phyloP scores from a whole-genome alignment of 2,113 vertebrate genomes.

The Chunga burmeisteri region DNA sequence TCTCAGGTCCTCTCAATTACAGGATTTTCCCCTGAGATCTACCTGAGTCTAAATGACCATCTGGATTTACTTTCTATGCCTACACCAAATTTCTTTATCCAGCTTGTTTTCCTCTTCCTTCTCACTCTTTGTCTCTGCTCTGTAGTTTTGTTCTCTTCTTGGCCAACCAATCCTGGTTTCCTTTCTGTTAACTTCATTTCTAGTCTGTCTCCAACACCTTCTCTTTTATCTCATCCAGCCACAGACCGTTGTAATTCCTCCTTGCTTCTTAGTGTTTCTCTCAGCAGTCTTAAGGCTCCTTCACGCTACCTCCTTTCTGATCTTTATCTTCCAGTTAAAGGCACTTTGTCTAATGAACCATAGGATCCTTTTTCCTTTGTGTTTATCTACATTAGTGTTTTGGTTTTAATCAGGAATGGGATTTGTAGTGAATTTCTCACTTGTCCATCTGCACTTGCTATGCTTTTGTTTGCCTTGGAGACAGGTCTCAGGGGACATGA shows the following conservation, averaged over 20 bases:
- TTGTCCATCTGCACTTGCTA: background rate
- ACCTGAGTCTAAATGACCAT: background rate
- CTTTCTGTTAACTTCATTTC: background rate
- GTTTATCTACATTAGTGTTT: background rate
- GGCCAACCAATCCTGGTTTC: background rate
- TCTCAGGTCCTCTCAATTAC: conserved; percentile 7
- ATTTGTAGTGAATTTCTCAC: background rate
- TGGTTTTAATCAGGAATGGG: background rate
- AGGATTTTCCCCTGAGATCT: background rate
- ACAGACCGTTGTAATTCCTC: background rate
- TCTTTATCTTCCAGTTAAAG: background rate
- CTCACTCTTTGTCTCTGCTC: background rate
- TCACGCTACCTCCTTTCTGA: background rate
- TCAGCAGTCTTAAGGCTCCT: background rate
- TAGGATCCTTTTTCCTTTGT: background rate
- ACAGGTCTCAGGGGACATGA: background rate
- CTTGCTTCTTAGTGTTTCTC: background rate
- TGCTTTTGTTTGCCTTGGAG: background rate
- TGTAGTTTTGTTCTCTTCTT: background rate
- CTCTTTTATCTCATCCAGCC: background rate
- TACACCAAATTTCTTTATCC: background rate
- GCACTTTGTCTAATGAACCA: background rate
- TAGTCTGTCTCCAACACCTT: background rate
- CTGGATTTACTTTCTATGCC: background rate
- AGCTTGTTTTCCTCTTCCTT: background rate